phyloP scores from a whole-genome alignment of 2,113 vertebrate genomes.

The Caranx melampygus region DNA sequence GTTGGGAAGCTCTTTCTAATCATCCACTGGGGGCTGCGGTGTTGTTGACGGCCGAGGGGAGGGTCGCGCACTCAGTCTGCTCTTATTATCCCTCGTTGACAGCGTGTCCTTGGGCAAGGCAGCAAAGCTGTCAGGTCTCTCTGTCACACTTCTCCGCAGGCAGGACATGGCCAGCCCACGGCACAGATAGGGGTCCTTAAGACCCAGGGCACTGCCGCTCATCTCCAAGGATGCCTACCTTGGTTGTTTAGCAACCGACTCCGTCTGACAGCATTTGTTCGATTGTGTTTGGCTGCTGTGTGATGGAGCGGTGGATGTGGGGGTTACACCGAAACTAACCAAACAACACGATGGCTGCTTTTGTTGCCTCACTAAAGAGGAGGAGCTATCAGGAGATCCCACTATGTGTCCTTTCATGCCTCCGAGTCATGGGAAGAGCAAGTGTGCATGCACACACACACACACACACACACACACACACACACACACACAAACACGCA shows the following conservation, averaged over 20 bases:
- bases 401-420: conserved; percentile 57
- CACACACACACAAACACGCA: neutral
- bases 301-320: conserved; percentile 55
- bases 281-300: conserved; percentile 63
- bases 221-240: conserved; percentile 78
- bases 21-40: conserved; percentile 68
- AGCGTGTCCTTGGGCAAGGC: conserved; percentile 81
- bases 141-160: conserved; percentile 84
- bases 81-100: conserved; percentile 78
- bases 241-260: conserved; percentile 82
- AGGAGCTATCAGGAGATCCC: conserved; percentile 59
- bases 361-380: conserved; percentile 67
- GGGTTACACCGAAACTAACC: conserved; percentile 70
- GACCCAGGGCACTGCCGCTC: conserved; percentile 51
- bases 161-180: conserved; percentile 71
- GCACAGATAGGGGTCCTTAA: conserved; percentile 82
- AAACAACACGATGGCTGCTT: conserved; percentile 74
- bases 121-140: conserved; percentile 82
- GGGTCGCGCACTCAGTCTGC: conserved; percentile 52
- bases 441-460: conserved; percentile 3
- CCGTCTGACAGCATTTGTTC: conserved; percentile 55
- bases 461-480: conserved; percentile 2
- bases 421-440: conserved; percentile 53
- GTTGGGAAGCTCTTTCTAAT: conserved; percentile 75
- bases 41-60: conserved; percentile 67